phyloP scores from a whole-genome alignment of 2,797 vertebrate genomes.

The Enteromius treurensis region DNA sequence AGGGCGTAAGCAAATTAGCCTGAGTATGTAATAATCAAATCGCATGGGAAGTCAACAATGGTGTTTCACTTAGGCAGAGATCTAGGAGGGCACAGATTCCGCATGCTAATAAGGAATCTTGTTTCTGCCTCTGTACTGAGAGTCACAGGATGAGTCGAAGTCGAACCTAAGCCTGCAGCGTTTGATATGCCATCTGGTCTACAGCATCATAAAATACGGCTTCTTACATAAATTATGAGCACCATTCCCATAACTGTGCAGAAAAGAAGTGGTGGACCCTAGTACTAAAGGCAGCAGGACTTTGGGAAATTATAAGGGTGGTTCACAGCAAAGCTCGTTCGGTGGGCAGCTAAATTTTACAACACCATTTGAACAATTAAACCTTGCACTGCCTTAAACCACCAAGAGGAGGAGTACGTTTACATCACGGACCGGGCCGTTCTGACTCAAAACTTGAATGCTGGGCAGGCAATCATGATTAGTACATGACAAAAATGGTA shows the following conservation, averaged over 20 bases:
- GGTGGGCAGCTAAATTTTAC: conserved; percentile 9
- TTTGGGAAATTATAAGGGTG: not conserved
- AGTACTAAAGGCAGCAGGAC: not conserved
- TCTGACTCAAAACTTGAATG: not conserved
- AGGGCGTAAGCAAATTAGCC: not conserved
- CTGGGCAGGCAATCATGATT: not conserved
- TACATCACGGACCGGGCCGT: conserved; percentile 30
- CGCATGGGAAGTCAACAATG: not conserved
- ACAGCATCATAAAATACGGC: conserved; percentile 8
- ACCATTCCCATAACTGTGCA: not conserved
- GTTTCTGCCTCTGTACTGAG: conserved; percentile 28
- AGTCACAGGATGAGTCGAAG: not conserved
- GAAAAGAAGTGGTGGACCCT: not conserved
- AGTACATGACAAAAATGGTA: conserved; percentile 9
- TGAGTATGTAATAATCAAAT: not conserved
- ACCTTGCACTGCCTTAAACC: not conserved
- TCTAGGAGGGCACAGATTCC: conserved; percentile 5
- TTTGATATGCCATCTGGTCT: conserved; percentile 35
- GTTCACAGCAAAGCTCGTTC: not conserved
- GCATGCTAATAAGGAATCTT: conserved; percentile 18
- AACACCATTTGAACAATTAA: conserved; percentile 9
- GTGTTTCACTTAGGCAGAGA: not conserved
- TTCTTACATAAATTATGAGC: conserved; percentile 23
- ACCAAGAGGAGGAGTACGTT: conserved; percentile 64
- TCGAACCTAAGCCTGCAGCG: conserved; percentile 2